Base-by-base conservation (phyloP, 64 coral and sea anemone genomes). In the Montipora sp. region DNA sequence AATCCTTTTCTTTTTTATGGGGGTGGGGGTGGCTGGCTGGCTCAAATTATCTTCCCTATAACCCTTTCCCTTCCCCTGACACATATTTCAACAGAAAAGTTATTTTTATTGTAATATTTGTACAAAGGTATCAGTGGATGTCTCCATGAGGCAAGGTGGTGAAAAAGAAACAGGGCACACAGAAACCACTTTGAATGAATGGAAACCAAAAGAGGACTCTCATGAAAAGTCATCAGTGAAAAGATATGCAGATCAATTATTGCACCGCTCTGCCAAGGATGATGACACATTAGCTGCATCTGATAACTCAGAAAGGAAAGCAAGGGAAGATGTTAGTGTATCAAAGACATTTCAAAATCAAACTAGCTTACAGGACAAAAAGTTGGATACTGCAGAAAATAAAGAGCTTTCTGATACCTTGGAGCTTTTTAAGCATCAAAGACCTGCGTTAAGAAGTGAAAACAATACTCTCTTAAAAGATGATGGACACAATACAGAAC, bases 41-140 rank as follows among this genome's bases (percentile, higher is more conserved):
- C 36, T 36, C 36, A 36, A 36, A 36, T 36, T 36, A 36, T 36
- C 36, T 36, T 36, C 36, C 1, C 36, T 36, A 36, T 36, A 36
- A 36, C 36, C 36, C 36, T 36, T 0, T 36, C 36, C 36, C 36
- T 36, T 36, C 36, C 53, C 6, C 53, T 57, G 53, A 0, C 6
- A 57, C 11, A 11, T 36, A 57, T 3, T 83, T 55, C 19, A 80
- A 8, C 8, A 21, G 4, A 3, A n/a, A 36, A 80, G 9, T 22
- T 21, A 71, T 10, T 45, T 19, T 48, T 19, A 9, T n/a, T 70
- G n/a, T 48, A 47, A 48, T 85, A 11, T 44, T 15, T 85, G 46
- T 65, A 48, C 61, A 19, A 85, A 85, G 82, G 82, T 85, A 85
- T 0, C 63, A 47, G 7, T 12, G 18, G 80, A 83, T 67, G 43